Conservation (phyloP, 2,888 invertebrate genomes). For the Caenorhabditis plicata region DNA sequence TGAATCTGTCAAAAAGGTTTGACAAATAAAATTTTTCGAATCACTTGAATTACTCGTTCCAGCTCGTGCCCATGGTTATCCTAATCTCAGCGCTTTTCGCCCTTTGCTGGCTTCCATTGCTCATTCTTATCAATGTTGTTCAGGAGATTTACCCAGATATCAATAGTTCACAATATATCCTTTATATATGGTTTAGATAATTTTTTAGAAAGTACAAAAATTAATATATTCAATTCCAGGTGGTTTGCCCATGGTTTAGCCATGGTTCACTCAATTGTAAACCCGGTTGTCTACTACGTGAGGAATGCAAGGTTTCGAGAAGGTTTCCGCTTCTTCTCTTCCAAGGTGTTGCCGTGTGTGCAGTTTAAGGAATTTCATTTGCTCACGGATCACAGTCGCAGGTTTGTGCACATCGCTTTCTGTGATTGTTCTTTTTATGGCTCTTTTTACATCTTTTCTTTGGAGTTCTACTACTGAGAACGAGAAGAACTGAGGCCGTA, state of each 20-base stretch:
- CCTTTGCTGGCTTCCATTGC: constrained; percentile 64
- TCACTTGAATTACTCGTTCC: constrained; percentile 15
- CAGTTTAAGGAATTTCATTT: constrained; percentile 48
- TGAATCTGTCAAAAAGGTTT: constrained; percentile 63
- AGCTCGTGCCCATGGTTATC: constrained; percentile 65
- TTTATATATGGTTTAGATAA: constrained; percentile 64
- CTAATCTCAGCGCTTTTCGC: constrained; percentile 62
- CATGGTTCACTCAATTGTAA: constrained; percentile 63
- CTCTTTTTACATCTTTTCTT: background rate
- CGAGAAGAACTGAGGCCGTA: no score
- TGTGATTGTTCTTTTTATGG: background rate
- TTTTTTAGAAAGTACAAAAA: background rate
- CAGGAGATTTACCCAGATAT: constrained; percentile 51
- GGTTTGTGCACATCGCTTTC: background rate
- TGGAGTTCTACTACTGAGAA: background rate
- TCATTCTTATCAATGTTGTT: constrained; percentile 62
- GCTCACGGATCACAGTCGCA: constrained; percentile 35
- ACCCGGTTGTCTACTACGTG: constrained; percentile 61
- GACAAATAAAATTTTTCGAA: background rate
- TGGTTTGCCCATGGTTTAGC: constrained; percentile 64
- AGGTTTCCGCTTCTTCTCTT: constrained; percentile 73
- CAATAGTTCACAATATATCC: constrained; percentile 54
- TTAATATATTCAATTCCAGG: constrained; percentile 28
- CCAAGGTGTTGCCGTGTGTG: constrained; percentile 36
- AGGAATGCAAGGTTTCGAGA: constrained; percentile 76